Evolutionary conservation across 2,888 invertebrate genomes (phyloP).

Genomic region (Carcina quercana): DNA sequence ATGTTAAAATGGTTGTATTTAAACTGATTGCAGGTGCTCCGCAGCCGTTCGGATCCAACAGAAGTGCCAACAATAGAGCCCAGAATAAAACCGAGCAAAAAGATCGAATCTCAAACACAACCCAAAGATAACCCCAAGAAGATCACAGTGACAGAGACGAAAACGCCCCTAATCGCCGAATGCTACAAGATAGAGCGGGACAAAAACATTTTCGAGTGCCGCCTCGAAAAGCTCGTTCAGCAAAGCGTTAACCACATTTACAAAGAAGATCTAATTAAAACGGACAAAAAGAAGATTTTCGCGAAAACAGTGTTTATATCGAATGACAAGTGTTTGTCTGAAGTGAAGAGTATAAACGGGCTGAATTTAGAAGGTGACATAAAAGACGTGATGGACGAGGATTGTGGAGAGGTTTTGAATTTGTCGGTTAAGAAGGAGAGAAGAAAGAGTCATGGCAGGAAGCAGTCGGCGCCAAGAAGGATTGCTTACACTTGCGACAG

Average conservation of each 20-base stretch:
- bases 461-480: constrained; percentile 57
- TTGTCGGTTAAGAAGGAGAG: constrained; percentile 53
- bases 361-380: constrained; percentile 10
- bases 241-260: constrained; percentile 61
- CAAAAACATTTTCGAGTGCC: constrained; percentile 48
- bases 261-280: constrained; percentile 27
- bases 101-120: constrained; percentile 26
- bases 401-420: constrained; percentile 43
- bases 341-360: constrained; percentile 27
- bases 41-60: constrained; percentile 38
- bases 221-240: constrained; percentile 57
- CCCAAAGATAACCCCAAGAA: constrained; percentile 15
- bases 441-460: constrained; percentile 54
- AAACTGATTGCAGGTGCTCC: constrained; percentile 41
- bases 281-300: constrained; percentile 43
- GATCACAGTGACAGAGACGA: constrained; percentile 24
- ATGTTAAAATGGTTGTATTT: no score
- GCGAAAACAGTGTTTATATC: constrained; percentile 59
- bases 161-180: constrained; percentile 26
- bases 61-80: constrained; percentile 39
- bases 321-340: constrained; percentile 29
- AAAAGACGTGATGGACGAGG: constrained; percentile 10
- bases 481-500: constrained; percentile 40
- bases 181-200: constrained; percentile 25
- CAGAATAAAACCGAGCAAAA: constrained; percentile 13